Percentiles rank a stretch among this genome's conserved stretches.
phyloP scores from a whole-genome alignment of 1,140 invertebrate species.

The Achroia grisella region DNA sequence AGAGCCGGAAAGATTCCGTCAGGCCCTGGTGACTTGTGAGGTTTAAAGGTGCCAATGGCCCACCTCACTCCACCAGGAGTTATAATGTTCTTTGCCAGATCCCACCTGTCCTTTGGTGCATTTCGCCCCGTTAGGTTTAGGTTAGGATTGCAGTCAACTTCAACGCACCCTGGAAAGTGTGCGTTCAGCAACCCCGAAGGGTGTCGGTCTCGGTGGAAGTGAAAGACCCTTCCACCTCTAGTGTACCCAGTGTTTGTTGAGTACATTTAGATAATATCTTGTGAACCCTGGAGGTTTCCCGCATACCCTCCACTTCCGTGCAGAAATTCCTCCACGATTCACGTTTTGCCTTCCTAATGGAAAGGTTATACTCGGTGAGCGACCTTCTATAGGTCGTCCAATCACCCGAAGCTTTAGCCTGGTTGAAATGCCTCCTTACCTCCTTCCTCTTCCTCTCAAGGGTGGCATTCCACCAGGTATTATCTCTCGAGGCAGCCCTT shows the following conservation, averaged over 20 bases:
- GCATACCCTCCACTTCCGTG: background rate
- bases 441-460: background rate
- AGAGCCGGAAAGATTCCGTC: slow-evolving; percentile 7
- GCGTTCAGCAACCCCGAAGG: background rate
- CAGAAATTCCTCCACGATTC: background rate
- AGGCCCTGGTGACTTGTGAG: slow-evolving; percentile 2
- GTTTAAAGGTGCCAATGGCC: slow-evolving; percentile 6
- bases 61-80: background rate
- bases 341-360: background rate
- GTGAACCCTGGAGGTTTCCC: too few species aligned
- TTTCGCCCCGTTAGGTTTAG: background rate
- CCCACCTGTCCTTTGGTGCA: background rate
- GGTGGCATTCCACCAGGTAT: background rate
- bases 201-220: background rate
- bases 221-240: background rate
- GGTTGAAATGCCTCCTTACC: background rate
- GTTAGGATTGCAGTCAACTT: background rate
- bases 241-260: background rate
- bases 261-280: background rate
- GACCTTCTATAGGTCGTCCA: too few species aligned
- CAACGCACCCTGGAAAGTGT: slow-evolving; percentile 1
- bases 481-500: too few species aligned
- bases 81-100: background rate
- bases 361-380: background rate
- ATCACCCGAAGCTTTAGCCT: background rate